Percentiles rank a stretch among this genome's conserved stretches.
These are phyloP conservation scores for Umimayanthus chanpuru DNA, from an alignment of 92 coral and sea anemone genomes.

Conservation along the genomic window DNA sequence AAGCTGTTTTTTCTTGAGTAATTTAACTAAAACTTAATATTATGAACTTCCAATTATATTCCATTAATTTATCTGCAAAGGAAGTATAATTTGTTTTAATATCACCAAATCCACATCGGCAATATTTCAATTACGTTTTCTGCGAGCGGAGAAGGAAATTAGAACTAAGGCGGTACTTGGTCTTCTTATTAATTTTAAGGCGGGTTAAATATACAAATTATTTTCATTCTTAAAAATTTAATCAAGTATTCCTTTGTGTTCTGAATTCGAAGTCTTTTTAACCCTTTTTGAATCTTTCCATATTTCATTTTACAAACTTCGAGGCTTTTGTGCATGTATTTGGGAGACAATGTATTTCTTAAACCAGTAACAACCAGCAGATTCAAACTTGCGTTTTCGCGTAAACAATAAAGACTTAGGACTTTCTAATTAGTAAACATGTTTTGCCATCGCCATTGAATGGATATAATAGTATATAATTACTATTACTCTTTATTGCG, in stretches of 20 bases:
- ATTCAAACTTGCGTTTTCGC: neutral
- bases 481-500: too few relatives aligned
- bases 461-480: neutral
- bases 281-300: neutral
- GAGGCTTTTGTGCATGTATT: neutral
- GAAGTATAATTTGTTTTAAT: too few relatives aligned
- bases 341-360: neutral
- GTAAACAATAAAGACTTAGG: neutral
- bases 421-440: neutral
- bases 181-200: neutral
- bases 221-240: too few relatives aligned
- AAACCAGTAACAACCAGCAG: neutral
- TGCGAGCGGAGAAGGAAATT: neutral
- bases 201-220: neutral
- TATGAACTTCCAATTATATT: neutral
- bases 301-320: neutral
- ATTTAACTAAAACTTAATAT: too few relatives aligned
- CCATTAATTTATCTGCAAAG: neutral
- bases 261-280: neutral
- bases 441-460: neutral
- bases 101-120: neutral
- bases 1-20: too few relatives aligned
- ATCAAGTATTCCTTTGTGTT: neutral
- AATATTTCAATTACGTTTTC: neutral
- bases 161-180: neutral